These are phyloP conservation scores for Coilia nasus DNA, from an alignment of 2,797 vertebrate species.

Conservation along the genomic window DNA sequence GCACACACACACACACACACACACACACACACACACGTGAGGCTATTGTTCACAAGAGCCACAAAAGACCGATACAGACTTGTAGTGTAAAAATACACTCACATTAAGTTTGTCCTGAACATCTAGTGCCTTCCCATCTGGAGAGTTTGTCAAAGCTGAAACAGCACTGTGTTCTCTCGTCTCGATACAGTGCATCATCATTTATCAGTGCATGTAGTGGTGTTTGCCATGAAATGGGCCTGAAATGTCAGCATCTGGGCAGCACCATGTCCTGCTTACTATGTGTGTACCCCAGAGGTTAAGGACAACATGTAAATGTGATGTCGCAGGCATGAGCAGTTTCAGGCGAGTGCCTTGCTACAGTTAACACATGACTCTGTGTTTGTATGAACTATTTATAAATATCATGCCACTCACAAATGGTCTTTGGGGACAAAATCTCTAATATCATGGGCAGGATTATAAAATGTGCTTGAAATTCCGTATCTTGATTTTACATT, in stretches of 20 bases:
- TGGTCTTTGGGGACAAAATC: conserved; percentile 10
- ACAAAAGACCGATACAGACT: conserved; percentile 66
- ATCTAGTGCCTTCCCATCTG: conserved; percentile 33
- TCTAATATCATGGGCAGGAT: not conserved
- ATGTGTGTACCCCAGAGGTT: conserved; percentile 30
- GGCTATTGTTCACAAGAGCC: conserved; percentile 53
- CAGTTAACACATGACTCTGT: conserved; percentile 23
- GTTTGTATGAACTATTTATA: conserved; percentile 8
- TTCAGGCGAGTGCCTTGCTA: not conserved
- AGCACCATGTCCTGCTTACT: conserved; percentile 12
- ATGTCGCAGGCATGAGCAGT: not conserved
- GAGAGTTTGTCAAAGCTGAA: not conserved
- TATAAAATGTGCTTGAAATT: not conserved
- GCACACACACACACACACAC: conserved; percentile 8
- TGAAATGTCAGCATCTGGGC: conserved; percentile 20
- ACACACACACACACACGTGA: not conserved
- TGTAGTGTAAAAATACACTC: conserved; percentile 68
- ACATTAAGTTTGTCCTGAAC: conserved; percentile 60
- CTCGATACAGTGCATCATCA: not conserved
- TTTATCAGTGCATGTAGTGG: not conserved
- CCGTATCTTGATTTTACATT: not conserved
- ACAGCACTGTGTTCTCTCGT: not conserved
- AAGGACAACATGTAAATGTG: conserved; percentile 24
- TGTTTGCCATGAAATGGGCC: not conserved
- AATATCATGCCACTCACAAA: conserved; percentile 18